Base-by-base conservation (phyloP, 2,888 invertebrate species). In the Palloptera scutellata region DNA sequence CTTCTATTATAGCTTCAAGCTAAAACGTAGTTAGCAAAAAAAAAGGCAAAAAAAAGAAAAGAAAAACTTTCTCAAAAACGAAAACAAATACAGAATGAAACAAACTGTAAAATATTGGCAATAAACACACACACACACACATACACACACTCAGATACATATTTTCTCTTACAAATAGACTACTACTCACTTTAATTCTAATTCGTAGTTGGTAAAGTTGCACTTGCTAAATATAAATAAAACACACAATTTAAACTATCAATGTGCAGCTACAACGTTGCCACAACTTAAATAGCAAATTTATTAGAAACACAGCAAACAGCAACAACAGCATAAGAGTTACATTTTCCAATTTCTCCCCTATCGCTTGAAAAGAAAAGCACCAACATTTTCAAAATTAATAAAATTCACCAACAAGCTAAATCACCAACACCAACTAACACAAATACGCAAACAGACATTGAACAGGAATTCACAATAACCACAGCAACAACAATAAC, bases 371-470 rank as follows among this genome's bases (percentile, higher is more conserved):
- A 30, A 30, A 30, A 19, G 30, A 55, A 68, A 61, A 63, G 64
- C 71, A 72, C 70, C 63, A 73, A 70, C 48, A 74, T 71, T 70
- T 70, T 73, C 20, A 72, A 71, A 75, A 68, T 70, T 55, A 71
- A 72, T 68, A 71, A 73, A 73, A 66, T 72, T 53, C 71, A 72
- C 68, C 69, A 73, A 68, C 67, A 70, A 64, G 68, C 66, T 4
- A 72, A 64, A 69, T 68, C 70, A 54, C 69, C 67, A 30, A 30
- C 30, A 30, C 30, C 30, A 30, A 30, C 30, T 30, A 30, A 30
- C 30, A 30, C n/a, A 69, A 62, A 9, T 62, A 72, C 71, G 67
- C 63, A 70, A 5, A 70, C 42, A n/a, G 58, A 30, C 52, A 43
- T 52, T 8, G 41, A 61, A n/a, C 42, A 58, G 6, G 58, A 54